Conservation (phyloP, 2,113 vertebrate species). For the Mystacornis crossleyi region DNA sequence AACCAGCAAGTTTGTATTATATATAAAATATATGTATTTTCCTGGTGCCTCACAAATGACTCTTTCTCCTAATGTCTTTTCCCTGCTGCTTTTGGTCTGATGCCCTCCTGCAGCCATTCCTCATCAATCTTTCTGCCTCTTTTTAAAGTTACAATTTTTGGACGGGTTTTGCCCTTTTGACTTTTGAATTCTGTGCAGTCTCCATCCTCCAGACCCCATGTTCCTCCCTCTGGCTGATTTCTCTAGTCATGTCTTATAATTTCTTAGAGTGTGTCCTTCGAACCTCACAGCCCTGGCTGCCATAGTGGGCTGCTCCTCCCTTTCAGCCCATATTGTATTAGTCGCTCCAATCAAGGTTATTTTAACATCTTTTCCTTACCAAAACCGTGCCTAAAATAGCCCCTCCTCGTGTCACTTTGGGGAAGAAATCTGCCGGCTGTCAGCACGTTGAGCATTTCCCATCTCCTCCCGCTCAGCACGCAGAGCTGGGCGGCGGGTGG, state of each 20-base stretch:
- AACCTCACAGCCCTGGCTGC: background rate
- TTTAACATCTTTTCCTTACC: background rate
- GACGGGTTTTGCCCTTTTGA: background rate
- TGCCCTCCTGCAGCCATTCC: background rate
- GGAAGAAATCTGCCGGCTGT: background rate
- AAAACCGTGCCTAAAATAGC: slow-evolving; percentile 23
- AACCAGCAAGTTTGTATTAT: background rate
- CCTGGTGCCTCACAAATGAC: background rate
- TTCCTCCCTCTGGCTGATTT: background rate
- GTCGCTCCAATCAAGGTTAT: background rate
- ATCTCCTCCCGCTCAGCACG: background rate
- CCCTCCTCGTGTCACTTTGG: slow-evolving; percentile 32
- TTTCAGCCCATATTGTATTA: background rate
- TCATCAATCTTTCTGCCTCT: background rate
- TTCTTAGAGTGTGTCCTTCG: background rate
- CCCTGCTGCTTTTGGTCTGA: background rate
- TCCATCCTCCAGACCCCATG: background rate
- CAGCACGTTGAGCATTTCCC: background rate
- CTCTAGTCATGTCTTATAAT: background rate
- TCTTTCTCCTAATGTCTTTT: background rate
- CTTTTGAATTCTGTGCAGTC: background rate
- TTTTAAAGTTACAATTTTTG: background rate
- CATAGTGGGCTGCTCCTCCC: background rate
- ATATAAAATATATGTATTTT: background rate
- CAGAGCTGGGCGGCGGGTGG: background rate